Conservation (phyloP, 2,888 invertebrate species). For the Chamaedrilus cognettii region DNA sequence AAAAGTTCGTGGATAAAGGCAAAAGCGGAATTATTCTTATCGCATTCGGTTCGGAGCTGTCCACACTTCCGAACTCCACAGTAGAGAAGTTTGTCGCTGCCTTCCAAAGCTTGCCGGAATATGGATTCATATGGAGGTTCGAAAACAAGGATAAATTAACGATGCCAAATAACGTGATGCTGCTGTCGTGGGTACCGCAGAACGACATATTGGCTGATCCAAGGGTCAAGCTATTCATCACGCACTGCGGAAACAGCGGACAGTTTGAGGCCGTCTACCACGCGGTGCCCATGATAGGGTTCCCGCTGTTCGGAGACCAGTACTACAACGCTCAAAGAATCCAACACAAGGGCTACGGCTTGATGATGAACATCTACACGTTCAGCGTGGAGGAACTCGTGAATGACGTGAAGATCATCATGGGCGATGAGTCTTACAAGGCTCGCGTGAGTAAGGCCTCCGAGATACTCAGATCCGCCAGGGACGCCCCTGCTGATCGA, state of each 20-base stretch:
- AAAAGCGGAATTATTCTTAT: slow-evolving; percentile 13
- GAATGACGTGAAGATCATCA: slow-evolving; percentile 2
- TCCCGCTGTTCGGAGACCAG: slow-evolving; percentile 23
- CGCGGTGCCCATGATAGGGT: slow-evolving; percentile 27
- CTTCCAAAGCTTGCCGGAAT: slow-evolving; percentile 12
- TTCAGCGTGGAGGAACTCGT: slow-evolving; percentile 16
- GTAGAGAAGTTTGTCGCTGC: slow-evolving; percentile 9
- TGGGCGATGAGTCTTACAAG: slow-evolving; percentile 11
- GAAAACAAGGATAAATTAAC: slow-evolving; percentile 7
- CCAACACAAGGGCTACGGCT: slow-evolving; percentile 16
- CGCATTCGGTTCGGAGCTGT: slow-evolving; percentile 19
- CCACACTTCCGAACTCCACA: not conserved
- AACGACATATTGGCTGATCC: slow-evolving; percentile 23
- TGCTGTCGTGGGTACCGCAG: slow-evolving; percentile 23
- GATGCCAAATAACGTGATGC: slow-evolving; percentile 21
- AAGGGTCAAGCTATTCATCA: slow-evolving; percentile 19
- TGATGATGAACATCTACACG: slow-evolving; percentile 10
- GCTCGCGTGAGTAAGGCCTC: slow-evolving; percentile 18
- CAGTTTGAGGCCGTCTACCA: slow-evolving; percentile 25
- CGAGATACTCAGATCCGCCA: slow-evolving; percentile 13
- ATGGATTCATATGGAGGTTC: slow-evolving; percentile 19
- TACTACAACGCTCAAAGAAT: slow-evolving; percentile 18
- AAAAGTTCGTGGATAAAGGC: not conserved
- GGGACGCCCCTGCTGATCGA: slow-evolving; percentile 12
- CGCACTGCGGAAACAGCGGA: slow-evolving; percentile 28